Evolutionary conservation across 2,888 invertebrate genomes (phyloP).

Genomic region (Cistogaster globosa): DNA sequence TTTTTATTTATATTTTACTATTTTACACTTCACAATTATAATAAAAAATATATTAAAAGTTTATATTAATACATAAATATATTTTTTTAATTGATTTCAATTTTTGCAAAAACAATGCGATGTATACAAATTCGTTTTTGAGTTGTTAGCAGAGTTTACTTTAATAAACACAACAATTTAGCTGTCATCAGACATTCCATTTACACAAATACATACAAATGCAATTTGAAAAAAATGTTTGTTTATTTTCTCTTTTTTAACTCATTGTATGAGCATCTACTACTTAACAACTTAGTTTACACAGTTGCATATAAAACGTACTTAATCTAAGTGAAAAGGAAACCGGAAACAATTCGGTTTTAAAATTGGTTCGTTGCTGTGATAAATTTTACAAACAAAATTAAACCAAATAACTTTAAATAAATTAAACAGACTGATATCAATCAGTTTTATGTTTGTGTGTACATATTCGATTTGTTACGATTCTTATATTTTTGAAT

Average conservation of each 20-base stretch:
- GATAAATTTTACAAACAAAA: no score
- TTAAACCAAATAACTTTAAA: no score
- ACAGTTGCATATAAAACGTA: conserved; percentile 35
- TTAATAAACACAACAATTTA: conserved; percentile 53
- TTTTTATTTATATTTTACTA: conserved; percentile 7
- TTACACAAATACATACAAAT: conserved; percentile 15
- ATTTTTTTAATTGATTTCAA: not conserved
- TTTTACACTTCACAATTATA: not conserved
- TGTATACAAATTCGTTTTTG: conserved; percentile 19
- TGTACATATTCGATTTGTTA: no score
- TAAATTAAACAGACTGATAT: no score
- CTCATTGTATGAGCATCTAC: conserved; percentile 19
- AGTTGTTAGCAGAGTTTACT: conserved; percentile 40
- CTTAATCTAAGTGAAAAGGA: not conserved
- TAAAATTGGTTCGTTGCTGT: not conserved
- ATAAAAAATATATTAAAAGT: no score
- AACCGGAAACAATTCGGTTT: conserved; percentile 9
- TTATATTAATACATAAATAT: not conserved
- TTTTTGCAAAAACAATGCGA: conserved; percentile 7
- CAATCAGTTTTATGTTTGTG: no score
- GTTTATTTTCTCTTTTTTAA: conserved; percentile 20
- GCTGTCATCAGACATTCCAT: conserved; percentile 49
- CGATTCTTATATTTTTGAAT: no score
- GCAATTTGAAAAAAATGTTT: not conserved
- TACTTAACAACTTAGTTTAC: not conserved